Percentiles rank a stretch among this genome's conserved stretches.
These are phyloP conservation scores for Pogonocichla stellata DNA, from an alignment of 2,113 vertebrate genomes.

Conservation along the genomic window DNA sequence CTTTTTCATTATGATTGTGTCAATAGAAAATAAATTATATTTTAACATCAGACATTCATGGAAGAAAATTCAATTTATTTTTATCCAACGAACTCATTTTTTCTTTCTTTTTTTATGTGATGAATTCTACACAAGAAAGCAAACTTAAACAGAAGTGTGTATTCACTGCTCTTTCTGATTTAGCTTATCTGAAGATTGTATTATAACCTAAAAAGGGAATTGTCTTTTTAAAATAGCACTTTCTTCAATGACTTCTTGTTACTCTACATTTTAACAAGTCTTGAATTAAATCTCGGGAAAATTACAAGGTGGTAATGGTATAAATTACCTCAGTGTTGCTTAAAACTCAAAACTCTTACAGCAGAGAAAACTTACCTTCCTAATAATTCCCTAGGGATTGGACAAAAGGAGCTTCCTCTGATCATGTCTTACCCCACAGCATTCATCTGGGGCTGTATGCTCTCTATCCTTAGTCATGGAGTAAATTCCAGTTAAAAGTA, in stretches of 20 bases:
- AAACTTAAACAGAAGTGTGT: background rate
- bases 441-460: background rate
- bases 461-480: background rate
- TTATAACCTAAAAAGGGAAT: background rate
- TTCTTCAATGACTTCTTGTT: constrained; percentile 14
- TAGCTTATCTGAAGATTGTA: background rate
- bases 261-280: constrained; percentile 38
- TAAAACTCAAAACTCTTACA: constrained; percentile 41
- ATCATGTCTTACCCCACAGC: background rate
- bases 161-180: background rate
- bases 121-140: background rate
- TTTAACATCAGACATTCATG: background rate
- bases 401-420: background rate
- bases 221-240: background rate
- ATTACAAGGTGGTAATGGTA: background rate
- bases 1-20: background rate
- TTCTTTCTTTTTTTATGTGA: background rate
- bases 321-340: constrained; percentile 25
- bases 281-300: constrained; percentile 32
- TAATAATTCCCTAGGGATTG: background rate
- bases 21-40: background rate
- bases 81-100: background rate
- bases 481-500: background rate
- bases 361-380: background rate
- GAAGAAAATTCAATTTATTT: background rate